Base-by-base conservation (phyloP, 1,140 invertebrate species). In the Achroia grisella region DNA sequence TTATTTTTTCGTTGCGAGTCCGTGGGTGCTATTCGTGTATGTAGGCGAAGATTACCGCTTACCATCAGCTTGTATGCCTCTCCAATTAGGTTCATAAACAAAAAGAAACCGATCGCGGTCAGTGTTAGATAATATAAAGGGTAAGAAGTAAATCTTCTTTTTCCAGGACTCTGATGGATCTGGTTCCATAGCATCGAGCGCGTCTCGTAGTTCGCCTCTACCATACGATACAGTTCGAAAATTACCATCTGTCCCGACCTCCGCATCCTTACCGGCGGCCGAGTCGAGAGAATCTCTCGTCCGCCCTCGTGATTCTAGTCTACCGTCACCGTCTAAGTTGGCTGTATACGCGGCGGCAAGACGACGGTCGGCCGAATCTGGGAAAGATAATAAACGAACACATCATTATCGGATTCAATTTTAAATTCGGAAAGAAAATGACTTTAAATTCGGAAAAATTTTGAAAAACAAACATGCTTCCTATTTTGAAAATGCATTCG, bases 351-450 rank as follows among this genome's bases (percentile, higher is more conserved):
- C 87, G 1, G 77, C 74, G 23, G 64, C 83, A 10, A 83, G 87
- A 58, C 83, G 86, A 54, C 89, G 86, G 68, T 80, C 87, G 85
- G 88, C 79, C 63, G 87, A 80, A 87, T 77, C 86, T 60, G 88
- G 70, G 45, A 90, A 78, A 66, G 82, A 84, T 46, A 89, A 87
- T 49, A 86, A 86, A 41, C 77, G 81, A 46, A 78, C 82, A 27
- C 82, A 88, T 52, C 92, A 92, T 64, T 92, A 92, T 74, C 88
- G 90, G 23, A 92, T 92, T 64, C 90, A 91, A 56, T 92, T 92
- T 73, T 91, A 82, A 15, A 23, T n/a, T n/a, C n/a, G n/a, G n/a
- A n/a, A n/a, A n/a, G n/a, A n/a, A n/a, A n/a, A n/a, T n/a, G n/a
- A n/a, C n/a, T n/a, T n/a, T n/a, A n/a, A n/a, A n/a, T n/a, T n/a